Conservation (phyloP, 2,888 invertebrate species). For the Folsomia manolachei region DNA sequence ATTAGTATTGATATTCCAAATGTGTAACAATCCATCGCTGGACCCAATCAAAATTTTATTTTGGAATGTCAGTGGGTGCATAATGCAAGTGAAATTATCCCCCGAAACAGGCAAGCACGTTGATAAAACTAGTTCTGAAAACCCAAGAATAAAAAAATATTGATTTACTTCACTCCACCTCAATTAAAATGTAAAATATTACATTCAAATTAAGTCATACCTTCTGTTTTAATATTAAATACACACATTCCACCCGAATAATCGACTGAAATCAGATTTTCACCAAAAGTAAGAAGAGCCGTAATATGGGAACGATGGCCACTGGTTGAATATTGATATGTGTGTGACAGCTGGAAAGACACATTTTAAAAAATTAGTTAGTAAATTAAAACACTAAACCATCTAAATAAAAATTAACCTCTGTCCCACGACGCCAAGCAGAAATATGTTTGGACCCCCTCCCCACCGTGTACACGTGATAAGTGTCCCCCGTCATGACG, state of each 20-base stretch:
- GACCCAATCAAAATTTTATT: constrained; percentile 91
- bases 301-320: constrained; percentile 74
- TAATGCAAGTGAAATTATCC: constrained; percentile 77
- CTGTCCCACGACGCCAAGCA: constrained; percentile 84
- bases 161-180: too few relatives aligned
- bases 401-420: constrained; percentile 53
- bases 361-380: constrained; percentile 22
- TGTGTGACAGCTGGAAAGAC: constrained; percentile 64
- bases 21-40: constrained; percentile 74
- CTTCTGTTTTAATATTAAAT: constrained; percentile 78
- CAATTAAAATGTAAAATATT: constrained; percentile 9
- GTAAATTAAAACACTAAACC: constrained; percentile 6
- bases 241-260: constrained; percentile 71
- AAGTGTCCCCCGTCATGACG: constrained; percentile 71
- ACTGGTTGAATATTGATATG: constrained; percentile 58
- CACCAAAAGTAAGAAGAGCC: constrained; percentile 77
- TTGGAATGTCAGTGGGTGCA: constrained; percentile 90
- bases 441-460: constrained; percentile 73
- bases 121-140: constrained; percentile 53
- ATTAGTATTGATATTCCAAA: constrained; percentile 83
- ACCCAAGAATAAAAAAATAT: neutral
- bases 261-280: constrained; percentile 83
- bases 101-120: constrained; percentile 57
- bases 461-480: constrained; percentile 74
- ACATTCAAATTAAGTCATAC: constrained; percentile 55